A percentile compares a stretch with the other conserved stretches of the same genome.
Conservation (phyloP, 2,888 invertebrate genomes). For the Pammene fasciana region DNA sequence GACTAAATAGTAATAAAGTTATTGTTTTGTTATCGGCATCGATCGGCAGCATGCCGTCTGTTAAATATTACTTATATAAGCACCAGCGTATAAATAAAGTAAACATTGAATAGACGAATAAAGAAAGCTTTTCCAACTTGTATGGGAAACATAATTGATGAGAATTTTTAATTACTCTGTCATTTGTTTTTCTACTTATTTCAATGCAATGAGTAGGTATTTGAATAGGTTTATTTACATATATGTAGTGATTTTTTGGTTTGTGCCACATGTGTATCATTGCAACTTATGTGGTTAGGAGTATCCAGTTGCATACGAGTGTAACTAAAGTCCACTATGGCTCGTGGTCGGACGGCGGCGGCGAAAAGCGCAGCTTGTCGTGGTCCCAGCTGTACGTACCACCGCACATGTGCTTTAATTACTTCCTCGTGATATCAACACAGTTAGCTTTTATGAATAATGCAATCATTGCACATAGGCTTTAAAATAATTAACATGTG, state of each 20-base stretch:
- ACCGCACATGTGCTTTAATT: slow-evolving; percentile 17
- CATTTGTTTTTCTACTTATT: neutral
- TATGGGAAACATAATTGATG: neutral
- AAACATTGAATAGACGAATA: too few species aligned
- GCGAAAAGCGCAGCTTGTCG: neutral
- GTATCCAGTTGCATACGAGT: slow-evolving; percentile 54
- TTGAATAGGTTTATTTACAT: neutral
- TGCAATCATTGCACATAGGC: neutral
- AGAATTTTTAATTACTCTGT: too few species aligned
- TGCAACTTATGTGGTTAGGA: slow-evolving; percentile 51
- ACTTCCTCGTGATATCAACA: slow-evolving; percentile 1
- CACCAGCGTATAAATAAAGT: too few species aligned
- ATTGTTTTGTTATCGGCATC: too few species aligned
- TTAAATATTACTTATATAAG: too few species aligned
- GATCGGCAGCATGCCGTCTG: too few species aligned
- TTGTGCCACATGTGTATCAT: slow-evolving; percentile 8
- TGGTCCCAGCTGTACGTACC: slow-evolving; percentile 5
- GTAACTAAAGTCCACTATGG: slow-evolving; percentile 51
- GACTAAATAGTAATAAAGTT: too few species aligned
- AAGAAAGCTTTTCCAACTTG: too few species aligned
- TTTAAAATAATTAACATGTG: neutral
- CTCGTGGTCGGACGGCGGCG: slow-evolving; percentile 49
- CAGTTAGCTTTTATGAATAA: neutral
- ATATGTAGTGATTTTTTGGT: slow-evolving; percentile 4
- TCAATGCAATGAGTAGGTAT: neutral